A percentile compares a stretch with the other conserved stretches of the same genome.
phyloP scores from a whole-genome alignment of 2,888 invertebrate genomes.

The Amorpha juglandis region DNA sequence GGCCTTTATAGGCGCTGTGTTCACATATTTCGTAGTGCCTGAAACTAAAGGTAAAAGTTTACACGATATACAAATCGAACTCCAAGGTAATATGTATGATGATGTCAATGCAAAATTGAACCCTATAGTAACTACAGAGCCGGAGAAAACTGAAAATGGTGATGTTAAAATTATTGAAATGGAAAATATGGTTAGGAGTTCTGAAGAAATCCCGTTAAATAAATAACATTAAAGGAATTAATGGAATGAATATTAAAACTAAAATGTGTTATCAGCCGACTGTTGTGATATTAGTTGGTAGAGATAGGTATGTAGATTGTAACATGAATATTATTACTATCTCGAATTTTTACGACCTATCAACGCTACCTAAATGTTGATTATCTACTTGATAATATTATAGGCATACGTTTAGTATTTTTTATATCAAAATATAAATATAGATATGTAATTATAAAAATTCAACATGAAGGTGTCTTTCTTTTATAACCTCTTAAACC shows the following conservation, averaged over 20 bases:
- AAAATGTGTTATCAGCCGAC: neutral
- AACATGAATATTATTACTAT: too few species aligned
- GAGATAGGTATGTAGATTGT: neutral
- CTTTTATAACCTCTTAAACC: too few species aligned
- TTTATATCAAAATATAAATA: too few species aligned
- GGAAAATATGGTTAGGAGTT: conserved; percentile 11
- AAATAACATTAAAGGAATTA: neutral
- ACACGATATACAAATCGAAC: conserved; percentile 78
- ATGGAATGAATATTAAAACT: neutral
- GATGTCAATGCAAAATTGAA: conserved; percentile 38
- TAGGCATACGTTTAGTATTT: too few species aligned
- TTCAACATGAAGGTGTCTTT: too few species aligned
- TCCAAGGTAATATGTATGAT: conserved; percentile 62
- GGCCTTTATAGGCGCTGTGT: conserved; percentile 69
- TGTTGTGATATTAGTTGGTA: neutral
- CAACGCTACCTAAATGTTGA: too few species aligned
- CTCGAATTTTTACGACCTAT: too few species aligned
- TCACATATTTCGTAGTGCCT: conserved; percentile 72
- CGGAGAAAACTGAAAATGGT: neutral
- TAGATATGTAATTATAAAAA: too few species aligned
- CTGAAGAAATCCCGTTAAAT: conserved; percentile 29
- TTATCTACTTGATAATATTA: too few species aligned
- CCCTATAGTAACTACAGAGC: conserved; percentile 14
- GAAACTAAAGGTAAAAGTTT: conserved; percentile 85
- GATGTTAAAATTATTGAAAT: conserved; percentile 14